These are phyloP conservation scores for Ophioninae sp. DNA, from an alignment of 2,888 invertebrate species.

Conservation along the genomic window DNA sequence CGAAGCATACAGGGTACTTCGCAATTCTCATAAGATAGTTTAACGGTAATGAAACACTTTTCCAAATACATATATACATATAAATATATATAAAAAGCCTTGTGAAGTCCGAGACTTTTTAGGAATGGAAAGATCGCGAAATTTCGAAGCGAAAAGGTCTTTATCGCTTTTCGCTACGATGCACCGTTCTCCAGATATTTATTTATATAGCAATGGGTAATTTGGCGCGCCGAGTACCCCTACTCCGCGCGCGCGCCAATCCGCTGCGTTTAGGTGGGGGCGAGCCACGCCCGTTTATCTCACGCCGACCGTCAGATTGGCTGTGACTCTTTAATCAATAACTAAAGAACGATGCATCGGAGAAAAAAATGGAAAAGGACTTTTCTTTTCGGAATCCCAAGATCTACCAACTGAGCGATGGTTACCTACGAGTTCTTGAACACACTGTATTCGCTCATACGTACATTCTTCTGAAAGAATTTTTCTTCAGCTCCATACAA, in stretches of 20 bases:
- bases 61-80: not conserved
- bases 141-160: not conserved
- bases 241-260: not conserved
- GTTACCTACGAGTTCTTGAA: not conserved
- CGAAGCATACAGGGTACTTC: not conserved
- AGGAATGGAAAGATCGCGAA: not conserved
- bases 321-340: not conserved
- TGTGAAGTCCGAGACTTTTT: not conserved
- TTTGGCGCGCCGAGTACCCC: not conserved
- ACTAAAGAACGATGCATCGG: not conserved
- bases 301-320: not conserved
- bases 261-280: not conserved
- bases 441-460: not conserved
- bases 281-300: not conserved
- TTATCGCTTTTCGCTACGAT: not conserved
- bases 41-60: conserved; percentile 28
- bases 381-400: not conserved
- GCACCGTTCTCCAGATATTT: not conserved
- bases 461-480: conserved; percentile 34
- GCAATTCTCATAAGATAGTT: conserved; percentile 32
- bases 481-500: conserved; percentile 49
- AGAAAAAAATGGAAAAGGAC: not conserved
- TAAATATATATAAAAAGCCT: not conserved
- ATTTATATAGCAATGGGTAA: not conserved
- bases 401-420: not conserved